Conservation (phyloP, 2,888 invertebrate species). For the Masnerella sp. region DNA sequence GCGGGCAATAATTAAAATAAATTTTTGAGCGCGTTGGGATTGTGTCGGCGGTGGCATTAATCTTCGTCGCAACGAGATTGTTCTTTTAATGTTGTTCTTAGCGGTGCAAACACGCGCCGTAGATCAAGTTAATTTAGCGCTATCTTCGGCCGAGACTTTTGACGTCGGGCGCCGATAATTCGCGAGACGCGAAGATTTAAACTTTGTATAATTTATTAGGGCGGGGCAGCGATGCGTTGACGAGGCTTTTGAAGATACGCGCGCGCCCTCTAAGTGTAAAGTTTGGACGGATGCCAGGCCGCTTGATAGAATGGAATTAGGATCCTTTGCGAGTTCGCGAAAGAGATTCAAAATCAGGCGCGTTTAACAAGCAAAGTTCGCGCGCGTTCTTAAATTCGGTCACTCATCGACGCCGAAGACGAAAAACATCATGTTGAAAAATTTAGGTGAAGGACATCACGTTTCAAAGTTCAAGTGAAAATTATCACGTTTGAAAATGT, state of each 20-base stretch:
- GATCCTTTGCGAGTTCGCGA: conserved; percentile 50
- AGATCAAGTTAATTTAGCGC: conserved; percentile 35
- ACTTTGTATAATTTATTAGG: conserved; percentile 56
- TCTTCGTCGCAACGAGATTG: conserved; percentile 36
- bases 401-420: no score
- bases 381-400: conserved; percentile 57
- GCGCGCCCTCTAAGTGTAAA: conserved; percentile 53
- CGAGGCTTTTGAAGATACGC: conserved; percentile 52
- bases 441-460: no score
- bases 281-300: conserved; percentile 57
- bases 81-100: conserved; percentile 40
- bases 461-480: no score
- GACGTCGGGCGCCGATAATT: conserved; percentile 27
- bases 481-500: no score
- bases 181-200: conserved; percentile 37
- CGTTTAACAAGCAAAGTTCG: conserved; percentile 66
- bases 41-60: conserved; percentile 20
- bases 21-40: conserved; percentile 28
- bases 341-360: conserved; percentile 63
- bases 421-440: no score
- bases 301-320: conserved; percentile 57
- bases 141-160: conserved; percentile 20
- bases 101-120: conserved; percentile 19
- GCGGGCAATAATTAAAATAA: conserved; percentile 38
- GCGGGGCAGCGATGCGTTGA: conserved; percentile 50